Evolutionary conservation across 2,797 vertebrate genomes (phyloP).

Genomic region (Pampus argenteus): DNA sequence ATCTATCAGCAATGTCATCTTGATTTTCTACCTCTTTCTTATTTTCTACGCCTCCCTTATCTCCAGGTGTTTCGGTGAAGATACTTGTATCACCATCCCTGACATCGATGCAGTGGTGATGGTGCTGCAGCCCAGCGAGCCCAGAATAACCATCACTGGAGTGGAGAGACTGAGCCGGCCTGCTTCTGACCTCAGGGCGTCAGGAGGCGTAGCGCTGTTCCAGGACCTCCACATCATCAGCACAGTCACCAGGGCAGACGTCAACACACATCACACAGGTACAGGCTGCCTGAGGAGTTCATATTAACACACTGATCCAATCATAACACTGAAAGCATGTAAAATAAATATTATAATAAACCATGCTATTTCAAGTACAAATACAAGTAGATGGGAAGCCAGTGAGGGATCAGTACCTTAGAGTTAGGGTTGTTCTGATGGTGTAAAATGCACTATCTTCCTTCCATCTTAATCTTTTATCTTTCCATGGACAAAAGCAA

Average conservation of each 20-base stretch:
- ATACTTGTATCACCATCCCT: slow-evolving; percentile 94
- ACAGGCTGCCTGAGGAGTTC: background rate
- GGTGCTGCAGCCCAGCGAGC: slow-evolving; percentile 95
- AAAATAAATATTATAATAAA: background rate
- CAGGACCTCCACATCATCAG: slow-evolving; percentile 94
- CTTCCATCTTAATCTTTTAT: background rate
- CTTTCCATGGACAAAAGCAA: background rate
- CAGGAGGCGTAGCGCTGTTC: slow-evolving; percentile 87
- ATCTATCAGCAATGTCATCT: background rate
- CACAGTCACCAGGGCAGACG: slow-evolving; percentile 88
- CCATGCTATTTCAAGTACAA: background rate
- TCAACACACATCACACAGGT: slow-evolving; percentile 81
- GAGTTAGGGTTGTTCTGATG: background rate
- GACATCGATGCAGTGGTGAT: slow-evolving; percentile 93
- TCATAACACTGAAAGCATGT: background rate
- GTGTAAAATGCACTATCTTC: background rate
- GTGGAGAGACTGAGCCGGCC: slow-evolving; percentile 90
- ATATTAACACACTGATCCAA: background rate
- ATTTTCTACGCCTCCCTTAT: background rate
- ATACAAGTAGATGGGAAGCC: background rate
- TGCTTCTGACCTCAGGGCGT: slow-evolving; percentile 85
- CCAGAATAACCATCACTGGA: slow-evolving; percentile 93
- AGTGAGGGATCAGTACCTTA: background rate
- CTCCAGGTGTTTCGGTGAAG: slow-evolving; percentile 95
- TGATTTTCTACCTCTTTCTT: background rate